Conservation (phyloP, 1,140 invertebrate genomes). For the Aphaenogaster floridana region DNA sequence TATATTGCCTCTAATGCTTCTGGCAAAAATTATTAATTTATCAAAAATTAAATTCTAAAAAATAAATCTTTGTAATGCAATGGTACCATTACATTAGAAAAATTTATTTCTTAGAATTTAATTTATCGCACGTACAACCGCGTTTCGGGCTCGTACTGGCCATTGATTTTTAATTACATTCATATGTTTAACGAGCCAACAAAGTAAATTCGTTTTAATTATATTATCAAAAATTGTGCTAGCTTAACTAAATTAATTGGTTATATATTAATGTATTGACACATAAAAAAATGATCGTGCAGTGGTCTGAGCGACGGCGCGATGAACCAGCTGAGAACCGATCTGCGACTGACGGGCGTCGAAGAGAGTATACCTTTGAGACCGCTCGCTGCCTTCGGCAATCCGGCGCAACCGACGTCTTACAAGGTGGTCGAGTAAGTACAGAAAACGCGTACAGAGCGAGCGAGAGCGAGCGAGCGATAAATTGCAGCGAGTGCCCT, state of each 20-base stretch:
- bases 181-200: too few species aligned
- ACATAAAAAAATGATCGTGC: slow-evolving; percentile 8
- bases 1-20: not conserved
- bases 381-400: slow-evolving; percentile 91
- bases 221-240: not conserved
- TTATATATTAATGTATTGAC: not conserved
- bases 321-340: slow-evolving; percentile 82
- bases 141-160: too few species aligned
- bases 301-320: slow-evolving; percentile 83
- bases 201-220: too few species aligned
- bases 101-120: too few species aligned
- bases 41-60: not conserved
- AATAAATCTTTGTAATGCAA: too few species aligned
- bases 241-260: not conserved
- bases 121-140: too few species aligned
- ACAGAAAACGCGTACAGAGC: slow-evolving; percentile 54
- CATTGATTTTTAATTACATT: too few species aligned
- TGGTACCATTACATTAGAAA: too few species aligned
- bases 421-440: slow-evolving; percentile 92
- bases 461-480: slow-evolving; percentile 19
- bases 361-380: slow-evolving; percentile 93
- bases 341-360: slow-evolving; percentile 83
- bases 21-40: not conserved
- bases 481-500: slow-evolving; percentile 1
- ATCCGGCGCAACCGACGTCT: slow-evolving; percentile 88